Evolutionary conservation across 2,888 invertebrate genomes (phyloP).

Genomic region (Limnephilus auricula): DNA sequence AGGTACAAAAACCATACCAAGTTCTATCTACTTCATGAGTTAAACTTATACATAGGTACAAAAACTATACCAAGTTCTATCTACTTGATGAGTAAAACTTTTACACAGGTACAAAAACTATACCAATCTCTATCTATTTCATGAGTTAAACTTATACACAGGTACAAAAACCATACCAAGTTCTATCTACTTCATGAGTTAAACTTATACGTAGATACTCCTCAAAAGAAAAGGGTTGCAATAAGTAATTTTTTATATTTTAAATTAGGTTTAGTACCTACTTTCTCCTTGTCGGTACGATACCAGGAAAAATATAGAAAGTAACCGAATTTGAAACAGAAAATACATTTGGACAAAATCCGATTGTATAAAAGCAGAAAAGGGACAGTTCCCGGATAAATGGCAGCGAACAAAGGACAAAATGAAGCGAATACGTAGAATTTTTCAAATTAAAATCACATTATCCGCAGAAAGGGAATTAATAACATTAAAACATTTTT

Average conservation of each 20-base stretch:
- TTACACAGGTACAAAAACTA: too few relatives aligned
- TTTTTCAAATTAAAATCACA: constrained; percentile 49
- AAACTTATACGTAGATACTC: too few relatives aligned
- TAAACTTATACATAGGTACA: too few relatives aligned
- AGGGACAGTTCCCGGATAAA: constrained; percentile 24
- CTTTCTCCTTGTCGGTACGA: neutral
- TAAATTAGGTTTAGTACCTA: neutral
- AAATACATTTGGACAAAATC: neutral
- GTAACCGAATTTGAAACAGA: neutral
- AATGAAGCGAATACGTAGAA: constrained; percentile 43
- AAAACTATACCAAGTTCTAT: too few relatives aligned
- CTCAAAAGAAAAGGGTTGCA: neutral
- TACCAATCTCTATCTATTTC: too few relatives aligned
- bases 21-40: too few relatives aligned
- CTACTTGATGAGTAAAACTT: too few relatives aligned
- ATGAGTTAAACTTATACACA: too few relatives aligned
- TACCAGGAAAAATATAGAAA: neutral
- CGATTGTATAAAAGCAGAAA: constrained; percentile 36
- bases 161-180: too few relatives aligned
- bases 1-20: too few relatives aligned
- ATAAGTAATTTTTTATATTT: neutral
- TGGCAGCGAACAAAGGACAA: constrained; percentile 45
- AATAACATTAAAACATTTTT: constrained; percentile 57
- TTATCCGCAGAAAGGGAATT: constrained; percentile 48
- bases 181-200: too few relatives aligned